Evolutionary conservation across 2,113 vertebrate species (phyloP).

Genomic region (Neomonachus schauinslandi): DNA sequence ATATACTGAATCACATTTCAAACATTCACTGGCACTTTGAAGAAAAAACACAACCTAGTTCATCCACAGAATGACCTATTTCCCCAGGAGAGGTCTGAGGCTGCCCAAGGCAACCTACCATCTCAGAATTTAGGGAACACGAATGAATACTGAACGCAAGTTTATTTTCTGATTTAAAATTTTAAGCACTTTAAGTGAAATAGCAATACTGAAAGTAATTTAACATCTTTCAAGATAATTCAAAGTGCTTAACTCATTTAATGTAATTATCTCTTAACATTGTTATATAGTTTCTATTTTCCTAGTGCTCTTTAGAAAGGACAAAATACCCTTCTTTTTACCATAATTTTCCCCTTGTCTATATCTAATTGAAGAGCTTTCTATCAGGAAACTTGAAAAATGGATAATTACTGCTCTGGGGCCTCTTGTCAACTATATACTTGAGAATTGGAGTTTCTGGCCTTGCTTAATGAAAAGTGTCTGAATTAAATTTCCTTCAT

Average conservation of each 20-base stretch:
- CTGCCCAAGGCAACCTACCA: background rate
- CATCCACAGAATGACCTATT: background rate
- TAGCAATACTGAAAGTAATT: conserved; percentile 64
- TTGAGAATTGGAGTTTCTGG: conserved; percentile 74
- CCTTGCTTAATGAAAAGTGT: conserved; percentile 79
- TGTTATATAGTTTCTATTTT: conserved; percentile 50
- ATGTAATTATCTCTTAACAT: conserved; percentile 68
- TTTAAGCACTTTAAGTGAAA: conserved; percentile 64
- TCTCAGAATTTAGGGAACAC: conserved; percentile 23
- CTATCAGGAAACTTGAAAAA: conserved; percentile 75
- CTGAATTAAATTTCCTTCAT: conserved; percentile 79
- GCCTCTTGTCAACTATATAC: conserved; percentile 70
- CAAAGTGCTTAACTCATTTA: conserved; percentile 60
- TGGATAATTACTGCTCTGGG: conserved; percentile 76
- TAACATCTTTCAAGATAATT: conserved; percentile 71
- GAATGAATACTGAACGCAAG: conserved; percentile 43
- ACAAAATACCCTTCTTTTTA: conserved; percentile 63
- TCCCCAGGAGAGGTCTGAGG: background rate
- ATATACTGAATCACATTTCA: background rate
- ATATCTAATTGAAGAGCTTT: conserved; percentile 73
- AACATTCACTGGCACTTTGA: background rate
- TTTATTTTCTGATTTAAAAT: conserved; percentile 73
- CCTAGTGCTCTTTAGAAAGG: conserved; percentile 62
- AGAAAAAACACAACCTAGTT: background rate
- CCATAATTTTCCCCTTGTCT: conserved; percentile 67